Evolutionary conservation across 1,140 invertebrate genomes (phyloP), one percentile per base, ranked within the genome.

Genomic region (Micrasema longulum): DNA sequence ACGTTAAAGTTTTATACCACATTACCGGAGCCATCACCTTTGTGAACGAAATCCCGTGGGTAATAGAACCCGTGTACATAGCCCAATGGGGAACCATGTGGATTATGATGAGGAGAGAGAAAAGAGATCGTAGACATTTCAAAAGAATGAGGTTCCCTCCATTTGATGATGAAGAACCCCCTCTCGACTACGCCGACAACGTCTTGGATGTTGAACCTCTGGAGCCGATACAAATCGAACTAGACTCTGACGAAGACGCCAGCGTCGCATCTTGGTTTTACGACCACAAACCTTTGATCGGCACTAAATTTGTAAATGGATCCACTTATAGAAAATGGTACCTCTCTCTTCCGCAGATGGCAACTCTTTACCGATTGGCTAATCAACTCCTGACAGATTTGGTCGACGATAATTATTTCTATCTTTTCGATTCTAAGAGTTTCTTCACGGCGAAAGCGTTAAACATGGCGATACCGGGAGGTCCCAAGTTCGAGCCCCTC

Each of bases 71-170:
- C 2, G 92, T 99, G 1, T 99, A 99, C 80, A 97, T 99, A 77
- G 97, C 97, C 11, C 98, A 99, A 83, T 99, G 98, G 98, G 98
- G 96, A 52, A 97, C 98, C 4, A 99, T 99, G 97, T 99, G 98
- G 98, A 99, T 99, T 74, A 99, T 99, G 96, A 99, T 99, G 97
- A 87, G 98, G 77, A 88, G 98, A 76, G 98, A 99, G 80, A 99
- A 99, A 83, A 86, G 98, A 73, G 98, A 99, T 89, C 91, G 98
- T 80, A 89, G 98, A 38, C 98, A 99, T 84, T 99, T 99, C 80
- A 99, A 99, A 83, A 88, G 98, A 75, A 99, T 99, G 98, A 88
- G 98, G 76, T 99, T 99, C 81, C 98, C 98, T 31, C 98, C 98
- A 1, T 99, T 99, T 84, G 98, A 99, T 84, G 98, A 99, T 86